These are phyloP conservation scores for Eidolon dupreanum DNA, from an alignment of 2,797 vertebrate genomes.

Conservation along the genomic window DNA sequence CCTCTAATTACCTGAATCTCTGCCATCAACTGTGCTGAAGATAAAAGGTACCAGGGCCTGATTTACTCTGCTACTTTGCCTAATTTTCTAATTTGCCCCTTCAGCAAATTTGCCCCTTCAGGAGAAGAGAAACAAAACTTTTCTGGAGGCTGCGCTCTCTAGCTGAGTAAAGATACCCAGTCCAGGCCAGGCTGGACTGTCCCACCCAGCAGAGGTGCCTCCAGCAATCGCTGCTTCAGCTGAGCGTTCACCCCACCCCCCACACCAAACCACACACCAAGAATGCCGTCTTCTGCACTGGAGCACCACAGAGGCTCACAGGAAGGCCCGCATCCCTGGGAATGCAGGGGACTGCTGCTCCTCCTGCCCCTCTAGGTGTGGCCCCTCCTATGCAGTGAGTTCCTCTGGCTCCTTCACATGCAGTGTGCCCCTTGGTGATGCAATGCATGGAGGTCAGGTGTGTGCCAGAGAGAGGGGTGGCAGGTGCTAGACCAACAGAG, in stretches of 20 bases:
- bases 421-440: accelerated
- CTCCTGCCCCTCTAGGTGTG: accelerated
- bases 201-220: no score
- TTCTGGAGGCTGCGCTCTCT: conserved; percentile 44
- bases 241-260: background rate
- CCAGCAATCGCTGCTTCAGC: background rate
- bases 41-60: conserved; percentile 69
- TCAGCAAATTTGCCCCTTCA: conserved; percentile 58
- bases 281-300: background rate
- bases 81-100: conserved; percentile 75
- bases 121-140: conserved; percentile 64
- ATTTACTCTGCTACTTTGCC: conserved; percentile 69
- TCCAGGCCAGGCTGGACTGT: background rate
- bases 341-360: background rate
- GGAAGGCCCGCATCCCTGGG: background rate
- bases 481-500: background rate
- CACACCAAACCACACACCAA: background rate
- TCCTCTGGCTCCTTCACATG: background rate
- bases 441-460: no score
- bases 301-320: background rate
- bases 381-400: background rate
- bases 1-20: conserved; percentile 68
- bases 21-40: background rate
- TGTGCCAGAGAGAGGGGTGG: accelerated
- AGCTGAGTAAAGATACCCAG: conserved; percentile 39